These are phyloP conservation scores for Monomorium pharaonis DNA, from an alignment of 1,140 invertebrate species.

Conservation along the genomic window DNA sequence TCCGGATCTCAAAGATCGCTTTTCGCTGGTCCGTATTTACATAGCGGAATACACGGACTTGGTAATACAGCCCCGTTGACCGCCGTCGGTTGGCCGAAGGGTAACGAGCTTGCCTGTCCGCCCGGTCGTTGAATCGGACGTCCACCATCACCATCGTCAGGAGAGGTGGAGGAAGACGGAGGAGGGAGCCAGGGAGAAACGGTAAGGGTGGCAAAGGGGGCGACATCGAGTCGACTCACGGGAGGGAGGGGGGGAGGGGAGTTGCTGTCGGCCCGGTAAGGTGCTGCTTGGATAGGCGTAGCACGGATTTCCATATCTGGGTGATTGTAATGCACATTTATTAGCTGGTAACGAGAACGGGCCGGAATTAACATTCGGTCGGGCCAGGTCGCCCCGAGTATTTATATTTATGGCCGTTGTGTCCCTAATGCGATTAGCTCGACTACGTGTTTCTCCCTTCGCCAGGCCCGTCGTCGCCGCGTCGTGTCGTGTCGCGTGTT, in stretches of 20 bases:
- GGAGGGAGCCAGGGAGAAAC: background rate
- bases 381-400: conserved; percentile 60
- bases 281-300: conserved; percentile 73
- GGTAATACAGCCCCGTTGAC: conserved; percentile 73
- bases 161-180: background rate
- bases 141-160: conserved; percentile 5
- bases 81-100: conserved; percentile 61
- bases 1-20: conserved; percentile 82
- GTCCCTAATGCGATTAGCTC: conserved; percentile 60
- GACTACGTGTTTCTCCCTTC: conserved; percentile 52
- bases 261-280: conserved; percentile 53
- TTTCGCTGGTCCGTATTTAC: conserved; percentile 83
- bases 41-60: conserved; percentile 80
- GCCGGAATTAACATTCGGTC: conserved; percentile 78
- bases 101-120: conserved; percentile 62
- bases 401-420: conserved; percentile 75
- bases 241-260: too few relatives aligned
- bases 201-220: conserved; percentile 19
- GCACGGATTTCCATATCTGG: conserved; percentile 82
- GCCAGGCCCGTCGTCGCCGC: conserved; percentile 11
- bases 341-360: conserved; percentile 74
- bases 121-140: conserved; percentile 40
- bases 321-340: conserved; percentile 83
- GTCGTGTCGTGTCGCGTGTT: conserved; percentile 34
- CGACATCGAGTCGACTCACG: conserved; percentile 33